Percentiles rank a stretch among this genome's conserved stretches.
Evolutionary conservation across 2,797 vertebrate genomes (phyloP).

Genomic region (Gymnopithys bicolor): DNA sequence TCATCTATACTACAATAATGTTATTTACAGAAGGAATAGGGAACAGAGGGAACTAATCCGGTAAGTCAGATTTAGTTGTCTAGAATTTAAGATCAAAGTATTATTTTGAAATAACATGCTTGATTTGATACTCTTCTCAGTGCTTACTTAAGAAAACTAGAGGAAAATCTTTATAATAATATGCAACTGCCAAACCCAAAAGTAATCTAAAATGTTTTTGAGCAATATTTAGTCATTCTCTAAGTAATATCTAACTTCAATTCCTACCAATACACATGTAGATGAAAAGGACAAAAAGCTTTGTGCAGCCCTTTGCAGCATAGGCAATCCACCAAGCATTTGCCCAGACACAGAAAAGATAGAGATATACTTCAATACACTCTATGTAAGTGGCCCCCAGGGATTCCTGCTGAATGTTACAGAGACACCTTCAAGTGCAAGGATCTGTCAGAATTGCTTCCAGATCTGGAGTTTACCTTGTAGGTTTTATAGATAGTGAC

Average conservation of each 20-base stretch:
- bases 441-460: background rate
- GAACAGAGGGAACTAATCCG: accelerated
- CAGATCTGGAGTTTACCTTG: background rate
- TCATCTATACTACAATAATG: background rate
- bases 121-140: background rate
- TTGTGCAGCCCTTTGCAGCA: background rate
- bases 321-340: background rate
- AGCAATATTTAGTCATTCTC: background rate
- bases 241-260: background rate
- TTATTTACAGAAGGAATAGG: background rate
- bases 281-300: background rate
- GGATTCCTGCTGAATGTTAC: background rate
- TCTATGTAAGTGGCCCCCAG: background rate
- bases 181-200: background rate
- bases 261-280: background rate
- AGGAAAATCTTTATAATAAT: background rate
- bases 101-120: background rate
- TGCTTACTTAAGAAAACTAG: background rate
- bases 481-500: background rate
- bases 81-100: background rate
- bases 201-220: background rate
- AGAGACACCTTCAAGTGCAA: background rate
- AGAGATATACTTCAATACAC: background rate
- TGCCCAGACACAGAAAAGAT: background rate
- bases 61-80: background rate